A percentile compares a stretch with the other conserved stretches of the same genome.
Evolutionary conservation across 2,113 vertebrate species (phyloP).

Genomic region (Leptosomus discolor): DNA sequence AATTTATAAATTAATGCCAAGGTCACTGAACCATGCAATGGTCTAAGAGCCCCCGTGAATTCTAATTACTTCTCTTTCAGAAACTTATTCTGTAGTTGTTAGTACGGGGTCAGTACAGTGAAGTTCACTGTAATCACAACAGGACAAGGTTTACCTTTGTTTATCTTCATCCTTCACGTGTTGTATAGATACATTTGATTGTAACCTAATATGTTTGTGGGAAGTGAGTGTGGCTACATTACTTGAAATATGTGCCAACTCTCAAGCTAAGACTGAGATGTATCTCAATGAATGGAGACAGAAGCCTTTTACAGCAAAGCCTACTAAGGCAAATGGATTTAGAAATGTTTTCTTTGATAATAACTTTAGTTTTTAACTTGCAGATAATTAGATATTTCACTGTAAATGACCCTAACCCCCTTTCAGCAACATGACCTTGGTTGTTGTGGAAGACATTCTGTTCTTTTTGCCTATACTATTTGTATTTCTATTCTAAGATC

Average conservation of each 20-base stretch:
- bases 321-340: neutral
- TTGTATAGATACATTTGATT: neutral
- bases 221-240: neutral
- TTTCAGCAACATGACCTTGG: neutral
- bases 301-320: neutral
- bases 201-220: neutral
- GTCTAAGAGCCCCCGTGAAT: neutral
- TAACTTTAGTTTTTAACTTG: neutral
- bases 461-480: neutral
- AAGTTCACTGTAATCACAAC: neutral
- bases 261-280: neutral
- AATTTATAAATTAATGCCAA: slow-evolving; percentile 12
- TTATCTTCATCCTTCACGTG: neutral
- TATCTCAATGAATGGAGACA: neutral
- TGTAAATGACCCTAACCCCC: neutral
- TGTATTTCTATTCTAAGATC: neutral
- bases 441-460: neutral
- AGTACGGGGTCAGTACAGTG: neutral
- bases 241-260: neutral
- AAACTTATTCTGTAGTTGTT: neutral
- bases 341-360: neutral
- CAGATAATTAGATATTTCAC: neutral
- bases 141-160: neutral
- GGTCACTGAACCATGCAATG: neutral
- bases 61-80: neutral